Conservation (phyloP, 1,140 invertebrate species). For the Holotrichia oblita region DNA sequence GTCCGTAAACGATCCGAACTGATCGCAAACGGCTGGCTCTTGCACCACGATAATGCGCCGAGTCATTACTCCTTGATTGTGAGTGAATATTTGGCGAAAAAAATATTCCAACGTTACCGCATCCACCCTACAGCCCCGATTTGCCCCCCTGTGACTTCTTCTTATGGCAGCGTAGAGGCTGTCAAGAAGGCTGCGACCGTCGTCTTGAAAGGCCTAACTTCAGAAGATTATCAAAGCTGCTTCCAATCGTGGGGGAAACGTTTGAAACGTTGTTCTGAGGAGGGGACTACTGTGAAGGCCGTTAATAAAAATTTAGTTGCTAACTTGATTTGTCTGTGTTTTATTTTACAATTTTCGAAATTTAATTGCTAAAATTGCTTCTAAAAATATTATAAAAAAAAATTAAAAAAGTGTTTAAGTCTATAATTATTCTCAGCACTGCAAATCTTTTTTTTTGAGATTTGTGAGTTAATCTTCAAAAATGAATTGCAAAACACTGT, state of each 20-base stretch:
- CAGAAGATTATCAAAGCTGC: not conserved
- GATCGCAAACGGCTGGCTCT: not conserved
- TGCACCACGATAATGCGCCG: not conserved
- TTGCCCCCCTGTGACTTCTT: too few relatives aligned
- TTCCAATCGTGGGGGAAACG: too few relatives aligned
- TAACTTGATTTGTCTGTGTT: not conserved
- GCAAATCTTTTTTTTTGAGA: too few relatives aligned
- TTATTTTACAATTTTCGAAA: not conserved
- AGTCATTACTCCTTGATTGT: not conserved
- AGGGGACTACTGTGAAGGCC: not conserved
- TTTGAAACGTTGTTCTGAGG: not conserved
- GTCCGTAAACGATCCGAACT: not conserved
- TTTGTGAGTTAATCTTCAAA: too few relatives aligned
- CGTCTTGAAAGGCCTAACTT: not conserved
- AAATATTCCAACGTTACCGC: too few relatives aligned
- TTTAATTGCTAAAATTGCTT: too few relatives aligned
- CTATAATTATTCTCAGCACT: too few relatives aligned
- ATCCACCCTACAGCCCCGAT: too few relatives aligned
- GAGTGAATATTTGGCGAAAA: too few relatives aligned
- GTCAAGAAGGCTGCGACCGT: not conserved
- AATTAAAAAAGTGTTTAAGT: too few relatives aligned
- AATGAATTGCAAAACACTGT: too few relatives aligned
- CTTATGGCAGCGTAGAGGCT: not conserved
- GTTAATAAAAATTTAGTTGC: not conserved
- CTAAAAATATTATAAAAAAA: too few relatives aligned